These are phyloP conservation scores for Mactromeris polynyma DNA, from an alignment of 2,888 invertebrate species.

Conservation along the genomic window DNA sequence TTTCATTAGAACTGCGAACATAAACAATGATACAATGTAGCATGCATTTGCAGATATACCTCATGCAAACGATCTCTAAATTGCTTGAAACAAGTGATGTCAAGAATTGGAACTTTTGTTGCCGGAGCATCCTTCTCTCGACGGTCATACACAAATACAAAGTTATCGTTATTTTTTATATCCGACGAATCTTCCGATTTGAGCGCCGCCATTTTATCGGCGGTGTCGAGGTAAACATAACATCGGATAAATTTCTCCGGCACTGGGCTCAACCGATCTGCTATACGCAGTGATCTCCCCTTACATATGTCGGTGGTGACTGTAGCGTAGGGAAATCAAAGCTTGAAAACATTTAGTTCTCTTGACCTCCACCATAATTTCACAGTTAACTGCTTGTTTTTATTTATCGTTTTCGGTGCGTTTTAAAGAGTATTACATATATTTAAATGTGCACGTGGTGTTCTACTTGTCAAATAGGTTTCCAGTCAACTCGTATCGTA, in stretches of 20 bases:
- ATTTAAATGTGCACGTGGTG: too few species aligned
- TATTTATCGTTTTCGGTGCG: too few species aligned
- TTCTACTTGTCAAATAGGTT: too few species aligned
- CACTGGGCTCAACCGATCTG: too few species aligned
- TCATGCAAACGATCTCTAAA: constrained; percentile 80
- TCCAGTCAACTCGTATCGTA: too few species aligned
- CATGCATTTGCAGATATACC: constrained; percentile 60
- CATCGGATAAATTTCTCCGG: neutral
- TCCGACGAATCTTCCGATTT: constrained; percentile 69
- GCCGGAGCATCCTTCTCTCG: constrained; percentile 81
- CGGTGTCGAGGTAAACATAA: constrained; percentile 31
- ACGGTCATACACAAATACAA: constrained; percentile 85
- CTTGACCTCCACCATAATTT: too few species aligned
- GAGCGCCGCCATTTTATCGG: constrained; percentile 78
- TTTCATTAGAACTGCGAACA: constrained; percentile 2
- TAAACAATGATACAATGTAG: neutral
- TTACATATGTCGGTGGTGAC: too few species aligned
- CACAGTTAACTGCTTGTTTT: too few species aligned
- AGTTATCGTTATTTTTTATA: constrained; percentile 77
- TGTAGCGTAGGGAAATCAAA: too few species aligned
- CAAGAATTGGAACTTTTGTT: constrained; percentile 80
- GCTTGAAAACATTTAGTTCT: too few species aligned
- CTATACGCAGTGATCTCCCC: too few species aligned
- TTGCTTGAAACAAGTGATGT: constrained; percentile 77
- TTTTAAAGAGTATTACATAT: too few species aligned